phyloP scores from a whole-genome alignment of 2,113 vertebrate species.

The Sylvicapra grimmia region DNA sequence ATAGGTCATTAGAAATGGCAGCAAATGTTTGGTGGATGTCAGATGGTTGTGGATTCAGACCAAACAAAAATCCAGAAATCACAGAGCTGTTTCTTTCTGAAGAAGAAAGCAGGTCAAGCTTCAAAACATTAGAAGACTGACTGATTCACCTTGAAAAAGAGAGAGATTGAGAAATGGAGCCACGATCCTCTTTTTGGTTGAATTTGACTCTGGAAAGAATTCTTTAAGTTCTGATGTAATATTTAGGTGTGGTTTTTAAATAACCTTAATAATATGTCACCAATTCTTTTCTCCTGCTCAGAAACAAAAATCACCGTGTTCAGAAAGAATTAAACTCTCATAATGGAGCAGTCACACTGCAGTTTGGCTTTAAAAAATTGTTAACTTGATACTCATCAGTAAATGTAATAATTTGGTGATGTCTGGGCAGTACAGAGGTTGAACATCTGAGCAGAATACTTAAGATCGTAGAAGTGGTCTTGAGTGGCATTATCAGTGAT shows the following conservation, averaged over 20 bases:
- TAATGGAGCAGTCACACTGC: background rate
- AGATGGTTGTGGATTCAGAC: constrained; percentile 17
- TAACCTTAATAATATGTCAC: constrained; percentile 56
- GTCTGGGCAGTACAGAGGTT: background rate
- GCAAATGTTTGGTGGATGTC: constrained; percentile 35
- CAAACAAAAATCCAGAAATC: constrained; percentile 39
- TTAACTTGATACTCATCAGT: background rate
- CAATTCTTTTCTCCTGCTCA: constrained; percentile 25
- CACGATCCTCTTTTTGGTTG: background rate
- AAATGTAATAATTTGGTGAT: background rate
- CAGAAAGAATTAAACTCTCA: background rate
- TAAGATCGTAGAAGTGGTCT: background rate
- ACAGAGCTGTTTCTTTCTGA: background rate
- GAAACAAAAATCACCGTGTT: constrained; percentile 30
- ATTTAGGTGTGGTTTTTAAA: constrained; percentile 63
- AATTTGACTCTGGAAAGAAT: constrained; percentile 53
- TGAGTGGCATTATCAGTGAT: background rate
- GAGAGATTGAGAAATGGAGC: background rate
- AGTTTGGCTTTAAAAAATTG: background rate
- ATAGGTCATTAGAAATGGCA: constrained; percentile 55
- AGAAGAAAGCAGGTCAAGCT: background rate
- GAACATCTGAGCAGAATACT: background rate
- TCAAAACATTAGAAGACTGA: background rate
- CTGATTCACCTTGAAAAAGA: background rate
- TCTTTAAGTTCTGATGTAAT: constrained; percentile 69